Conservation (phyloP, 2,113 vertebrate species). For the Rafetus swinhoei region DNA sequence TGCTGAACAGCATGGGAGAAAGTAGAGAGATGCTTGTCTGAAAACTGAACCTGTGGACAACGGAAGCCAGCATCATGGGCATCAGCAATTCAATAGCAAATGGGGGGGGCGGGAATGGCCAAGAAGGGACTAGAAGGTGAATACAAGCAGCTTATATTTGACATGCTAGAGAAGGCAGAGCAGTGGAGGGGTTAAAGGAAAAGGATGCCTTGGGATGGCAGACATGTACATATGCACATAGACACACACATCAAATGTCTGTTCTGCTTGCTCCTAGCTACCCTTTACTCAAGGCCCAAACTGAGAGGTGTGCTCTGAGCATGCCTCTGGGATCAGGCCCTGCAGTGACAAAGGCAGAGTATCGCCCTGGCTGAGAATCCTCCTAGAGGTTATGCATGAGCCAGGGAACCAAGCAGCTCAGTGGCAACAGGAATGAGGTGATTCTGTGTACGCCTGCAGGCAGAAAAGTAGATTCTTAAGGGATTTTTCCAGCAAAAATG, state of each 20-base stretch:
- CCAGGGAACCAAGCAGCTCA: neutral
- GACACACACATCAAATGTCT: neutral
- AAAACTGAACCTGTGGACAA: neutral
- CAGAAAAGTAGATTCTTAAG: neutral
- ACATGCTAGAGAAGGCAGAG: neutral
- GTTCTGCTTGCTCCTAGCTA: no score
- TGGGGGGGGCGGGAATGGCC: neutral
- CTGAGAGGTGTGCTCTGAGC: no score
- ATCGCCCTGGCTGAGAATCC: neutral
- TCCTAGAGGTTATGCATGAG: neutral
- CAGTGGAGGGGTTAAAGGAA: neutral
- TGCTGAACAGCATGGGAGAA: neutral
- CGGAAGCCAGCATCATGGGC: neutral
- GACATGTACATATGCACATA: neutral
- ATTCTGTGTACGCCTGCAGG: neutral
- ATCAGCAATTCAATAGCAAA: neutral
- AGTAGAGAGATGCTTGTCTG: neutral
- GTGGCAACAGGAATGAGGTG: neutral
- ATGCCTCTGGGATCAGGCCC: no score
- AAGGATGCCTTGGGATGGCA: neutral
- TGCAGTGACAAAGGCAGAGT: neutral
- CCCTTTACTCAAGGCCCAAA: no score
- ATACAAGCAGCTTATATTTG: neutral
- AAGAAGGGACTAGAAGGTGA: neutral
- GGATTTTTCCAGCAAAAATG: neutral